Evolutionary conservation across 2,797 vertebrate species (phyloP), one percentile per base, ranked within the genome.

Genomic region (Etheostoma perlongum): DNA sequence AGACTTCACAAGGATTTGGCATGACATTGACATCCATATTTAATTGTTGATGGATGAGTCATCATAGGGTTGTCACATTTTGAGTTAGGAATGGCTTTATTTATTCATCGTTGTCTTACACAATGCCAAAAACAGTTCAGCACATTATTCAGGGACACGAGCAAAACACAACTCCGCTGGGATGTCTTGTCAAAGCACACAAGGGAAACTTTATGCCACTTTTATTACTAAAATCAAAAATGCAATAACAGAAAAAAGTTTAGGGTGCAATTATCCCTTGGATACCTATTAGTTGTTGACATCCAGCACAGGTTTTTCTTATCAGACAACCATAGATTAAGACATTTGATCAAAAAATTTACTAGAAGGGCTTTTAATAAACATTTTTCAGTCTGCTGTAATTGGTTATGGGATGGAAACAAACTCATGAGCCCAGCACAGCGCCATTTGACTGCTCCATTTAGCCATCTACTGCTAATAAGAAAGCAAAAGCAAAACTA

Each of bases 401-500:
- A 36, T 10, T 21, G 33, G 49, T 11, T n/a, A 67, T 23, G 13
- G 13, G 21, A 68, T 27, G 7, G 13, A 55, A 71, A 67, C 11
- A 59, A 68, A 4, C 21, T 13, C 18, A 0, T 55, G 63, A 74
- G 36, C 33, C 1, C 4, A 13, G 30, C 59, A 65, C 2, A 66
- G 49, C 6, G 16, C 21, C 44, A 61, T 63, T 9, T 40, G 5
- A 67, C 27, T 30, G 13, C 74, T 53, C 36, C 23, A 27, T 54
- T 74, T 46, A 76, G 46, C 36, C 52, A 51, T 66, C 2, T 36
- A 21, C 36, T 53, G 46, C 59, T 79, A 81, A 85, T 78, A 48
- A 74, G 69, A 42, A 67, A 47, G 48, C 48, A 52, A 27, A 49
- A 13, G 60, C 5, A 33, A 64, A 36, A 55, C 42, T 60, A 59